Conservation (phyloP, 2,797 vertebrate genomes). For the Sebastes hopkinsi region DNA sequence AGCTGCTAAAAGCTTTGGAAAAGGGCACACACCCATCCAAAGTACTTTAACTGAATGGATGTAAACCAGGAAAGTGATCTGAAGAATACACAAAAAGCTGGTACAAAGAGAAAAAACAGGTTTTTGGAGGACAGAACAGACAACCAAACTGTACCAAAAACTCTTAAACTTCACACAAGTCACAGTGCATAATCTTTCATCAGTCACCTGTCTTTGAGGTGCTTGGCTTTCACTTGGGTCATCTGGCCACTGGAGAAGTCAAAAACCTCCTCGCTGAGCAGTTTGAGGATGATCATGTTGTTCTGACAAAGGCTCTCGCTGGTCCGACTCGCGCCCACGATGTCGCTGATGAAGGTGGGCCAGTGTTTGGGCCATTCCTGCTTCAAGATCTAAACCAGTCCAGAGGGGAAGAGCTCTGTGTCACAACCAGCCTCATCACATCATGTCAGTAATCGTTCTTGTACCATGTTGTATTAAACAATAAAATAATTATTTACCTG, state of each 20-base stretch:
- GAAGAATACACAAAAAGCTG: neutral
- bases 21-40: neutral
- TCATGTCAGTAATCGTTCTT: neutral
- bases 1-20: neutral
- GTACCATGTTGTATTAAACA: neutral
- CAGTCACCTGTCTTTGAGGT: conserved; percentile 96
- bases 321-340: conserved; percentile 97
- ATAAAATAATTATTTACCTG: conserved; percentile 83
- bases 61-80: neutral
- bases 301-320: conserved; percentile 99
- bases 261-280: conserved; percentile 98
- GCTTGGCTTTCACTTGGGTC: conserved; percentile 99
- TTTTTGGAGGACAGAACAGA: neutral
- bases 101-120: too few species aligned
- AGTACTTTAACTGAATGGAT: too few species aligned
- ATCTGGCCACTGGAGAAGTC: conserved; percentile 99
- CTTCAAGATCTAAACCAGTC: conserved; percentile 88
- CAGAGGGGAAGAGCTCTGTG: neutral
- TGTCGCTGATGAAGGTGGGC: conserved; percentile 99
- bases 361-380: conserved; percentile 99
- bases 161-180: neutral
- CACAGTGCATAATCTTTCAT: neutral
- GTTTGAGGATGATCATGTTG: conserved; percentile 98
- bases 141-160: neutral
- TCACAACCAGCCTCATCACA: neutral